These are phyloP conservation scores for Ceyx cyanopectus DNA, from an alignment of 2,113 vertebrate species.

Conservation along the genomic window DNA sequence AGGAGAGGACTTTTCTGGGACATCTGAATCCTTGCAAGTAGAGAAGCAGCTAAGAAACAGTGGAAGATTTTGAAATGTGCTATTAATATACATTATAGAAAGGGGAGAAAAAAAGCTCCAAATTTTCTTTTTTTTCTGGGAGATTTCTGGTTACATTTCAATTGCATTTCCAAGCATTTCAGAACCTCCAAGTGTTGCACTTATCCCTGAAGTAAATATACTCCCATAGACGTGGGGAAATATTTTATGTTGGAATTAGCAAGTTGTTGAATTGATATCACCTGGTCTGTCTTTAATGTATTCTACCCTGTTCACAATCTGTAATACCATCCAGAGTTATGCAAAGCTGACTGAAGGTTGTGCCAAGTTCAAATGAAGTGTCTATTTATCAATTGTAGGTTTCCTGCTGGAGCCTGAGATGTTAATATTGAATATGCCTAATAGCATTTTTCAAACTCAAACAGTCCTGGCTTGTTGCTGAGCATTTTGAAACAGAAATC, in stretches of 20 bases:
- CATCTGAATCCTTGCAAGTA: not conserved
- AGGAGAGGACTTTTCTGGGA: not conserved
- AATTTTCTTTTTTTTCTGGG: not conserved
- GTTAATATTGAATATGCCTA: constrained; percentile 64
- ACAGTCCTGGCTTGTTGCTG: constrained; percentile 9
- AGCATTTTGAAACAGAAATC: constrained; percentile 38
- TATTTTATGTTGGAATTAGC: constrained; percentile 26
- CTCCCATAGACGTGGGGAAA: not conserved
- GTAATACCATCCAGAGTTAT: constrained; percentile 8
- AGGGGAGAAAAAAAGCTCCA: not conserved
- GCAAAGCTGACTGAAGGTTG: constrained; percentile 61
- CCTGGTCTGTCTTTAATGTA: not conserved
- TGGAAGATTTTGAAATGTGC: not conserved
- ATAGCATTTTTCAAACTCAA: constrained; percentile 40
- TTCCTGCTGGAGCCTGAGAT: constrained; percentile 39
- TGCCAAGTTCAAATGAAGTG: constrained; percentile 68
- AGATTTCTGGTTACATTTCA: not conserved
- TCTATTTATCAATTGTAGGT: constrained; percentile 45
- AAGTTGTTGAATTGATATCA: not conserved
- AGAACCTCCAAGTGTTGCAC: not conserved
- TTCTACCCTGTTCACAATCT: not conserved
- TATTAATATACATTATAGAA: not conserved
- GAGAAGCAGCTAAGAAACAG: not conserved
- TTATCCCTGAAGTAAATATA: not conserved
- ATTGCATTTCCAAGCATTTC: not conserved